These are phyloP conservation scores for Morone saxatilis DNA, from an alignment of 2,113 vertebrate species.

Conservation along the genomic window DNA sequence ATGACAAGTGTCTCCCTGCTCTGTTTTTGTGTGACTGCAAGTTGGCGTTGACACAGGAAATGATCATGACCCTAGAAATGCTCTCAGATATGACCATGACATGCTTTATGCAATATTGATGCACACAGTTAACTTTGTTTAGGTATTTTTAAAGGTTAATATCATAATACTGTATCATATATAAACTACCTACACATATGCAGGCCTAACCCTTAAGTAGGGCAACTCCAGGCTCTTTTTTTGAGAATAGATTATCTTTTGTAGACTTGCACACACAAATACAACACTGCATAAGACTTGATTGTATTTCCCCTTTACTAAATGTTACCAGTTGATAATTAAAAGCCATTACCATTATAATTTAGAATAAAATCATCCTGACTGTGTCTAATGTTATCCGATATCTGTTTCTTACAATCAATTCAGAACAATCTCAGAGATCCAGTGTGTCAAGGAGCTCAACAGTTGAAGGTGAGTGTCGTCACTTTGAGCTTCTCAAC, in stretches of 20 bases:
- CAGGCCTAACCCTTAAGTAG: background rate
- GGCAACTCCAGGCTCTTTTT: background rate
- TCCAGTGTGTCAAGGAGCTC: slow-evolving; percentile 71
- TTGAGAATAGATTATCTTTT: background rate
- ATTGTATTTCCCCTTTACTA: background rate
- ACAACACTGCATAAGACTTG: background rate
- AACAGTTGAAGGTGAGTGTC: slow-evolving; percentile 53
- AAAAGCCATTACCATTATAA: background rate
- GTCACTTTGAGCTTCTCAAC: background rate
- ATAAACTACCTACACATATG: background rate
- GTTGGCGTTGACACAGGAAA: background rate
- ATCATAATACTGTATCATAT: background rate
- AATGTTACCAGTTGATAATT: background rate
- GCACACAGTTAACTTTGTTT: background rate
- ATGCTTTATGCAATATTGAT: slow-evolving; percentile 14
- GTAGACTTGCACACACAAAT: background rate
- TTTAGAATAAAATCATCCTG: background rate
- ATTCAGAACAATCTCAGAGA: slow-evolving; percentile 76
- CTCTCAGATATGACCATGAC: background rate
- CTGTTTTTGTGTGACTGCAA: slow-evolving; percentile 1
- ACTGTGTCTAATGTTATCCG: background rate
- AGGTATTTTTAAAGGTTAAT: slow-evolving; percentile 17
- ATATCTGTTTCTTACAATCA: slow-evolving; percentile 15
- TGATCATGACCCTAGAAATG: slow-evolving; percentile 4
- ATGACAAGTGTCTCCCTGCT: slow-evolving; percentile 25